Percentiles rank a stretch among this genome's conserved stretches.
Conservation (phyloP, 2,888 invertebrate genomes). For the Anthophora plumipes region DNA sequence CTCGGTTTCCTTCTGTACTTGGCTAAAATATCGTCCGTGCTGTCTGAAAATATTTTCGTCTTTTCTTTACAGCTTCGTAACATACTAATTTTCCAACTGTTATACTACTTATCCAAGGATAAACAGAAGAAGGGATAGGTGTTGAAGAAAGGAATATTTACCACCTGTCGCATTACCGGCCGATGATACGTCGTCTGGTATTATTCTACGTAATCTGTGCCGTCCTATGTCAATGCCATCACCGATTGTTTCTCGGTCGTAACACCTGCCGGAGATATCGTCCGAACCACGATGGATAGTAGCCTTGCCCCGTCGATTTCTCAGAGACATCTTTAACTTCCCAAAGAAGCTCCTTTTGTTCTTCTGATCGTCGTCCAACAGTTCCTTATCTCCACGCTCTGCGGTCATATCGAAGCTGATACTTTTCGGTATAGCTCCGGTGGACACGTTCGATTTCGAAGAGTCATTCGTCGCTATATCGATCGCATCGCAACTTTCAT, state of each 20-base stretch:
- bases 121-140: no score
- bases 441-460: slow-evolving; percentile 85
- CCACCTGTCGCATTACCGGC: slow-evolving; percentile 75
- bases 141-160: slow-evolving; percentile 44
- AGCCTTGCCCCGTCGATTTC: slow-evolving; percentile 87
- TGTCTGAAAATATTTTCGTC: slow-evolving; percentile 85
- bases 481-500: slow-evolving; percentile 70
- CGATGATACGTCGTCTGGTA: slow-evolving; percentile 83
- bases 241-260: slow-evolving; percentile 78
- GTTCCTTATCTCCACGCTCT: slow-evolving; percentile 90
- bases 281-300: slow-evolving; percentile 83
- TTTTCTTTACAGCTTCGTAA: neutral
- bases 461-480: slow-evolving; percentile 68
- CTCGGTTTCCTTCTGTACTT: slow-evolving; percentile 93
- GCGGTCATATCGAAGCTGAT: slow-evolving; percentile 96
- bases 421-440: slow-evolving; percentile 95
- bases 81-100: neutral
- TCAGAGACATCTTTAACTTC: slow-evolving; percentile 89
- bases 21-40: slow-evolving; percentile 96
- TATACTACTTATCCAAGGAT: no score
- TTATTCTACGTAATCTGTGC: slow-evolving; percentile 80
- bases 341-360: slow-evolving; percentile 89
- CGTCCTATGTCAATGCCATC: slow-evolving; percentile 76
- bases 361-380: slow-evolving; percentile 86
- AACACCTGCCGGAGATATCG: slow-evolving; percentile 80